phyloP scores from a whole-genome alignment of 2,113 vertebrate species.

The Heptranchias perlo region DNA sequence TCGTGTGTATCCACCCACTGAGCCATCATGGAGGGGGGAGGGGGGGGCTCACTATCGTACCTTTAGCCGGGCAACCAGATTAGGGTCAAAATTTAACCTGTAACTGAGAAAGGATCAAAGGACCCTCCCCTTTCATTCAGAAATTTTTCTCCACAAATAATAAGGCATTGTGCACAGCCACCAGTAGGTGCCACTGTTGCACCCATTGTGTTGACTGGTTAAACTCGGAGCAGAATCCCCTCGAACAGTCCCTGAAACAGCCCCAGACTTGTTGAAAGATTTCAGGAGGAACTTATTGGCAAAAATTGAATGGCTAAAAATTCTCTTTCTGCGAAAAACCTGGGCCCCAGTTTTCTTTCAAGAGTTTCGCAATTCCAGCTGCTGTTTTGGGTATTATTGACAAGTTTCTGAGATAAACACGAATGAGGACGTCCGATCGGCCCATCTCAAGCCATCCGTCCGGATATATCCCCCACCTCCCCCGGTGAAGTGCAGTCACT shows the following conservation, averaged over 20 bases:
- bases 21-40: not conserved
- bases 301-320: not conserved
- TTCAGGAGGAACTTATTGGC: not conserved
- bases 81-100: not conserved
- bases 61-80: too few relatives aligned
- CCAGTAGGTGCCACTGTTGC: constrained; percentile 10
- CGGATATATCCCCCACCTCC: not conserved
- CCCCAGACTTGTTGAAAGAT: not conserved
- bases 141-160: not conserved
- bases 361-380: not conserved
- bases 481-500: not conserved
- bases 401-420: not conserved
- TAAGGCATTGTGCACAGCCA: not conserved
- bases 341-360: not conserved
- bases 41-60: too few relatives aligned
- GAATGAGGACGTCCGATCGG: not conserved
- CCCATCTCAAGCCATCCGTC: too few relatives aligned
- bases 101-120: not conserved
- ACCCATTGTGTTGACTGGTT: not conserved
- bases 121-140: not conserved
- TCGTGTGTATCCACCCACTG: not conserved
- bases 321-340: not conserved
- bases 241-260: not conserved
- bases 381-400: not conserved
- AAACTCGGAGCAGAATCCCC: too few relatives aligned